Conservation (phyloP, 2,113 vertebrate genomes). For the Sitta europaea region DNA sequence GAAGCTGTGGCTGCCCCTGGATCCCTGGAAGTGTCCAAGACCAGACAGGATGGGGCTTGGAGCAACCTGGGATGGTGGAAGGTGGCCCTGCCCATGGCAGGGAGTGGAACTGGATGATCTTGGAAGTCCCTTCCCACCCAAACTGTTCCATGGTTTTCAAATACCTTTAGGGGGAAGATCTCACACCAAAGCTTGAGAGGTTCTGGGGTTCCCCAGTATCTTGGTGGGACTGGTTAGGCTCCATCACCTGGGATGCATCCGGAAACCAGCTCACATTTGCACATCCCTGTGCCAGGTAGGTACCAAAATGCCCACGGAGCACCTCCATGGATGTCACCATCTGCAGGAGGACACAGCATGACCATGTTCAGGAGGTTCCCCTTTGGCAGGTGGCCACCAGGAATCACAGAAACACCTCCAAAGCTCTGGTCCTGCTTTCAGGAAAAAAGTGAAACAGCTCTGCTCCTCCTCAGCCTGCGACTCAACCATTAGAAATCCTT, state of each 20-base stretch:
- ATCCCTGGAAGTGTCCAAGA: neutral
- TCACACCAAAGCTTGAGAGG: neutral
- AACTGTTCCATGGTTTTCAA: neutral
- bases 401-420: neutral
- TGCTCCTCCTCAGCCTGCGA: neutral
- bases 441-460: neutral
- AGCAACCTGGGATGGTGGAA: neutral
- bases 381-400: neutral
- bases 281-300: accelerated
- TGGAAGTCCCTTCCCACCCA: neutral
- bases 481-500: neutral
- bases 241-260: neutral
- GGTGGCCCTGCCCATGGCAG: neutral
- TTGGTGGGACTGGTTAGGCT: neutral
- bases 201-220: neutral
- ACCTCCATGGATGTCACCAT: accelerated
- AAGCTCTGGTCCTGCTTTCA: neutral
- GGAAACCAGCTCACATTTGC: neutral
- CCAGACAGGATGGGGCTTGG: accelerated
- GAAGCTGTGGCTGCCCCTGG: neutral
- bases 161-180: neutral
- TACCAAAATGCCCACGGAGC: neutral
- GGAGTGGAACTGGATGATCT: neutral
- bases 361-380: neutral
- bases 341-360: neutral